Evolutionary conservation across 2,797 vertebrate species (phyloP).

Genomic region (Pseudotriccus pelzelni): DNA sequence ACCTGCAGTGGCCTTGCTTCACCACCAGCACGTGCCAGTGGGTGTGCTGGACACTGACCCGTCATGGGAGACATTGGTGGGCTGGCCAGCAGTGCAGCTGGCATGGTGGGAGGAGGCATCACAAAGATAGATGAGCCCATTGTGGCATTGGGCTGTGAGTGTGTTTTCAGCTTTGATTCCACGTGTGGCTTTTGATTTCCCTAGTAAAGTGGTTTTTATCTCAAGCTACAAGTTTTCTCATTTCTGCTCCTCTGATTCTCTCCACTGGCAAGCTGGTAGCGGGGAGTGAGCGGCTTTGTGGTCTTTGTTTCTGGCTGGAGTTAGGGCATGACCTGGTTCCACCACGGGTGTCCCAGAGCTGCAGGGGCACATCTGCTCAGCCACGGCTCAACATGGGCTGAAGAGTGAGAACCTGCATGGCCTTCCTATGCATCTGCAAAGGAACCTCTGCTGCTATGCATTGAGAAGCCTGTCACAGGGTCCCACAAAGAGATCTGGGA

Average conservation of each 20-base stretch:
- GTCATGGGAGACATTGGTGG: not conserved
- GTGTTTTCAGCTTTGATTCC: not conserved
- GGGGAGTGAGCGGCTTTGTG: fast-evolving
- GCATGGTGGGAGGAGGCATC: not conserved
- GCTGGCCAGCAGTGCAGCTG: not conserved
- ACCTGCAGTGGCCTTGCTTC: no score
- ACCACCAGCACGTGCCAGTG: no score
- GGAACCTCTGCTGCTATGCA: not conserved
- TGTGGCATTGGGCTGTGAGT: not conserved
- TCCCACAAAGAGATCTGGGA: not conserved
- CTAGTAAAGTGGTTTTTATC: not conserved
- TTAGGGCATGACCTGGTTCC: not conserved
- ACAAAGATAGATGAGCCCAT: not conserved
- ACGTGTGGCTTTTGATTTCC: not conserved
- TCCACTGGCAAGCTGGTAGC: not conserved
- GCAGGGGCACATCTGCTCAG: not conserved
- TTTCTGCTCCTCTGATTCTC: not conserved
- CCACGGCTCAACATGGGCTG: not conserved
- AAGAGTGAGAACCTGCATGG: not conserved
- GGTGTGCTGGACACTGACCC: no score
- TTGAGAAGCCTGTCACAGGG: not conserved
- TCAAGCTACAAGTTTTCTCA: not conserved
- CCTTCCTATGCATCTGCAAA: not conserved
- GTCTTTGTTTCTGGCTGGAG: not conserved
- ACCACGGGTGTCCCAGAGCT: not conserved